These are phyloP conservation scores for Drosophila arizonae DNA, from an alignment of 1,140 invertebrate genomes.

Conservation along the genomic window DNA sequence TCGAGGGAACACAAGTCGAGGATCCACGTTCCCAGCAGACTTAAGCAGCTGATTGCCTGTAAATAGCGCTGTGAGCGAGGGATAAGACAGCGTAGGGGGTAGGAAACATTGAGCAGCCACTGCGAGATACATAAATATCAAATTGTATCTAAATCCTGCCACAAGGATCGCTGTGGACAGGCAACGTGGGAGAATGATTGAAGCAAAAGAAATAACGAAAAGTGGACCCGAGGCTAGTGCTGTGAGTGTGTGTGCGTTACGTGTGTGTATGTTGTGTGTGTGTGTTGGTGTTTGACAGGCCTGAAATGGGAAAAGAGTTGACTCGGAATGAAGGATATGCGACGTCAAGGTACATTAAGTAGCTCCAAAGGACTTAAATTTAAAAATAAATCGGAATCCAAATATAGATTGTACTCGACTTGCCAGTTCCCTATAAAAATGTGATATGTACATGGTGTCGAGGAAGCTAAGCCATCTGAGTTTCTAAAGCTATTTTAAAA, in stretches of 20 bases:
- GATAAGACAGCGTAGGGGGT: background rate
- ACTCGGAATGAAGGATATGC: conserved; percentile 47
- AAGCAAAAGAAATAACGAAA: conserved; percentile 17
- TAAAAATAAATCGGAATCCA: conserved; percentile 1
- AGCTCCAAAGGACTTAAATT: background rate
- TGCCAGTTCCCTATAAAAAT: background rate
- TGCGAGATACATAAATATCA: conserved; percentile 52
- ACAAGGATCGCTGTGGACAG: conserved; percentile 24
- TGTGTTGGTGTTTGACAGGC: conserved; percentile 12
- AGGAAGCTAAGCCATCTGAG: no score
- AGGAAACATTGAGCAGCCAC: conserved; percentile 2
- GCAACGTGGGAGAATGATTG: conserved; percentile 66
- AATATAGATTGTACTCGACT: background rate
- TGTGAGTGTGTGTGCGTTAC: conserved; percentile 1
- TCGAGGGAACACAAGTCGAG: conserved; percentile 45
- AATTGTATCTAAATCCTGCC: conserved; percentile 68
- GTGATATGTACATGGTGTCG: no score
- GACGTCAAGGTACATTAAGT: conserved; percentile 66
- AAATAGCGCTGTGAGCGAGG: conserved; percentile 19
- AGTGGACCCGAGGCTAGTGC: background rate
- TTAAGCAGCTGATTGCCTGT: conserved; percentile 27
- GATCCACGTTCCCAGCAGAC: conserved; percentile 35
- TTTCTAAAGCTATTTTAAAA: no score
- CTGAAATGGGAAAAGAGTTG: conserved; percentile 49
- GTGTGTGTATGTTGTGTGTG: conserved; percentile 6